Conservation (phyloP, 2,888 invertebrate species). For the Tortricodes alternella region DNA sequence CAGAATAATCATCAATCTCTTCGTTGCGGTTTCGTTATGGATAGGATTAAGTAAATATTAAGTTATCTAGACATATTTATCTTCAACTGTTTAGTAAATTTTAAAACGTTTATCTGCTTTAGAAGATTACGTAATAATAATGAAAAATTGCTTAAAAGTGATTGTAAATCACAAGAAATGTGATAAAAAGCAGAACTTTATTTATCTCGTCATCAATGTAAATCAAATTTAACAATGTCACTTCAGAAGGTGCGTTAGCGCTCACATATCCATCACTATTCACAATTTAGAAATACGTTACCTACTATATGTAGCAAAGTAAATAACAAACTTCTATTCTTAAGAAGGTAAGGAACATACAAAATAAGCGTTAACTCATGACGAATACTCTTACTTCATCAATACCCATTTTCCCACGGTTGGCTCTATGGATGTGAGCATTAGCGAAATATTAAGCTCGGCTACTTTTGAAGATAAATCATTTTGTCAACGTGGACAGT, state of each 20-base stretch:
- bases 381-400: constrained; percentile 28
- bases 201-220: too few species aligned
- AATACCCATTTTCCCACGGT: constrained; percentile 55
- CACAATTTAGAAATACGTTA: too few species aligned
- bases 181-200: too few species aligned
- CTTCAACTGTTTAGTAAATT: neutral
- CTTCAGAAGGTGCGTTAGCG: too few species aligned
- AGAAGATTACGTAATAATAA: neutral
- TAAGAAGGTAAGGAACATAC: neutral
- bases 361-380: neutral
- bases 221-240: too few species aligned
- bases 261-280: too few species aligned
- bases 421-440: constrained; percentile 46
- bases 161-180: too few species aligned
- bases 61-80: neutral
- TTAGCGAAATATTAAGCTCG: constrained; percentile 55
- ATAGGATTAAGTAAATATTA: constrained; percentile 16
- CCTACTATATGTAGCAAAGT: too few species aligned
- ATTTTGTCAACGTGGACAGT: constrained; percentile 61
- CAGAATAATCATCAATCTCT: constrained; percentile 11
- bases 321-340: too few species aligned
- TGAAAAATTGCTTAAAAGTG: too few species aligned
- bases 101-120: neutral
- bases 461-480: constrained; percentile 62
- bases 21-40: neutral